Evolutionary conservation across 2,888 invertebrate species (phyloP).

Genomic region (Ichneumoninae sp.): DNA sequence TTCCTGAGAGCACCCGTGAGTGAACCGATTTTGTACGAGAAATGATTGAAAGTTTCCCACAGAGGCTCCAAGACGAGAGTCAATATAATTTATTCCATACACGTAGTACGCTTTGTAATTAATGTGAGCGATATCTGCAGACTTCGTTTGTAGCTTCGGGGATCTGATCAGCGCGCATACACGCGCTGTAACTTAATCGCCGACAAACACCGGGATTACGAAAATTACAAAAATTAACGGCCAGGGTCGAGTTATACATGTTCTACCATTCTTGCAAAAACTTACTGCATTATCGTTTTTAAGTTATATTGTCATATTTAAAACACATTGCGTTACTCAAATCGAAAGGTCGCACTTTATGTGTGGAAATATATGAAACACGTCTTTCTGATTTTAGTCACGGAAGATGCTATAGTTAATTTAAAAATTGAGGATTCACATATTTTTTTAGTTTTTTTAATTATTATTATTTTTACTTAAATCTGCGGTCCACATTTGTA

Average conservation of each 20-base stretch:
- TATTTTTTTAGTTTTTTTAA: too few relatives aligned
- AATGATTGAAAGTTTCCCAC: constrained; percentile 47
- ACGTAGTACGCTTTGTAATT: constrained; percentile 28
- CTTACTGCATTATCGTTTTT: too few relatives aligned
- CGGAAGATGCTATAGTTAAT: too few relatives aligned
- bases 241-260: not conserved
- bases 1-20: constrained; percentile 11
- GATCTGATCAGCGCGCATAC: not conserved
- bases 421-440: too few relatives aligned
- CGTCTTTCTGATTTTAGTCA: too few relatives aligned
- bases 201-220: not conserved
- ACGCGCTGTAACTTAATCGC: not conserved
- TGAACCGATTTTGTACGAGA: constrained; percentile 9
- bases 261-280: not conserved
- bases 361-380: too few relatives aligned
- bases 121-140: not conserved
- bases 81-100: constrained; percentile 36
- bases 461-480: not conserved
- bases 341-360: too few relatives aligned
- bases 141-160: constrained; percentile 15
- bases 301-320: too few relatives aligned
- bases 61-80: constrained; percentile 7
- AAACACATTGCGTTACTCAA: too few relatives aligned
- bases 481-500: not conserved
- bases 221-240: not conserved